These are phyloP conservation scores for Caenorhabditis sulstoni DNA, from an alignment of 2,888 invertebrate genomes.

Conservation along the genomic window DNA sequence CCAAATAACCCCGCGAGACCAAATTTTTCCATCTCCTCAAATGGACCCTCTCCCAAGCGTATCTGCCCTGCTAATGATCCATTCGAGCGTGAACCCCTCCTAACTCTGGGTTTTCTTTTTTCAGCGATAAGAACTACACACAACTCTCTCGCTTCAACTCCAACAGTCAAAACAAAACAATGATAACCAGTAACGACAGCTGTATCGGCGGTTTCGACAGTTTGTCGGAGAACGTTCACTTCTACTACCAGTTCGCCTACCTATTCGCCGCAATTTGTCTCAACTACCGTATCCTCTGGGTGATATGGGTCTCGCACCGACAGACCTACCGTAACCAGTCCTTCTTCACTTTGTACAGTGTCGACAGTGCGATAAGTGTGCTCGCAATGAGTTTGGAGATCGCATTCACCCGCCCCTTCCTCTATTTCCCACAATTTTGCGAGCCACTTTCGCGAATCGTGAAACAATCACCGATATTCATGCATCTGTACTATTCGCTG, in stretches of 20 bases:
- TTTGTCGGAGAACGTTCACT: constrained; percentile 39
- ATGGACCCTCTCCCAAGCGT: no score
- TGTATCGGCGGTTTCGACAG: constrained; percentile 7
- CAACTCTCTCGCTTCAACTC: no score
- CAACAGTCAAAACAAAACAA: no score
- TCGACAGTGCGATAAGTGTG: constrained; percentile 24
- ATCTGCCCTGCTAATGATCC: no score
- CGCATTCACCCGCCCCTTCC: constrained; percentile 13
- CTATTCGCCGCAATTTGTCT: constrained; percentile 24
- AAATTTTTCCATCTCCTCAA: no score
- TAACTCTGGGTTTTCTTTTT: no score
- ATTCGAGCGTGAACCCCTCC: no score
- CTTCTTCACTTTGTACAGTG: constrained; percentile 44
- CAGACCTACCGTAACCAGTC: constrained; percentile 41
- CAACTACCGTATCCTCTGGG: constrained; percentile 51
- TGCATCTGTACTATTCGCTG: constrained; percentile 29
- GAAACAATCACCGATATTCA: constrained; percentile 17
- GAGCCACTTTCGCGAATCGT: constrained; percentile 19
- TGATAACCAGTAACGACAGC: constrained; percentile 31
- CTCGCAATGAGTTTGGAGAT: constrained; percentile 37
- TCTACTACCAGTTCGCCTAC: constrained; percentile 34
- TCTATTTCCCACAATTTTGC: constrained; percentile 46
- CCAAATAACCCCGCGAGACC: no score
- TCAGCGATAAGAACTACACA: no score
- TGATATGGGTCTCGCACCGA: constrained; percentile 46